Conservation (phyloP, 2,888 invertebrate species). For the Pseudoips prasinana region DNA sequence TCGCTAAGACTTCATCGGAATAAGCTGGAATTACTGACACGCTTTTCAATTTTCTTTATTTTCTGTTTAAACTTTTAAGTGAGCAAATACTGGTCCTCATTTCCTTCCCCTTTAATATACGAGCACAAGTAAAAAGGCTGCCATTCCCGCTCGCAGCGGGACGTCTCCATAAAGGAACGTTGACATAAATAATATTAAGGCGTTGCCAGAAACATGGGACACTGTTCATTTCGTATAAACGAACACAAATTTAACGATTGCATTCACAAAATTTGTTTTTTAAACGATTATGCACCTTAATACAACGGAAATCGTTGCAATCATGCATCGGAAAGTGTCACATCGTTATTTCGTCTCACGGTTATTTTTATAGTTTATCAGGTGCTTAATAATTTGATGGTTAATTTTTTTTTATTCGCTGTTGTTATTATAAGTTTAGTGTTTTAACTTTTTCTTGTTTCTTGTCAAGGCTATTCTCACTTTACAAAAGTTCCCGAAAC, state of each 20-base stretch:
- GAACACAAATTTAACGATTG: conserved; percentile 34
- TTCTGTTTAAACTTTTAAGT: too few relatives aligned
- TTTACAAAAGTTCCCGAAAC: conserved; percentile 17
- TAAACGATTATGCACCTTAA: conserved; percentile 15
- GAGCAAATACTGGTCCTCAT: too few relatives aligned
- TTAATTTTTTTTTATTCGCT: conserved; percentile 11
- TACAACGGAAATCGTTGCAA: conserved; percentile 18
- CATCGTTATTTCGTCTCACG: too few relatives aligned
- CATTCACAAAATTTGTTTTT: conserved; percentile 16
- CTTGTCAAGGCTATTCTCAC: not conserved
- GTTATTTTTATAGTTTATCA: conserved; percentile 24
- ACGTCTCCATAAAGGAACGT: conserved; percentile 50
- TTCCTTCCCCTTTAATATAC: too few relatives aligned
- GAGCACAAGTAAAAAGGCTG: too few relatives aligned
- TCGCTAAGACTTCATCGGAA: too few relatives aligned
- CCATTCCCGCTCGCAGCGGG: conserved; percentile 7
- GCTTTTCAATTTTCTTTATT: too few relatives aligned
- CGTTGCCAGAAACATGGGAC: conserved; percentile 51
- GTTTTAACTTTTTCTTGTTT: not conserved
- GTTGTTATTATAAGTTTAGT: too few relatives aligned
- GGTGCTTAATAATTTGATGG: conserved; percentile 26
- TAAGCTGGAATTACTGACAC: too few relatives aligned
- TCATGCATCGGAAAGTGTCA: too few relatives aligned
- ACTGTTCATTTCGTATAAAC: conserved; percentile 16
- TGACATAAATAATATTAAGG: conserved; percentile 74